A percentile compares a stretch with the other conserved stretches of the same genome.
phyloP scores from a whole-genome alignment of 2,888 invertebrate species.

The Conus canariensis region DNA sequence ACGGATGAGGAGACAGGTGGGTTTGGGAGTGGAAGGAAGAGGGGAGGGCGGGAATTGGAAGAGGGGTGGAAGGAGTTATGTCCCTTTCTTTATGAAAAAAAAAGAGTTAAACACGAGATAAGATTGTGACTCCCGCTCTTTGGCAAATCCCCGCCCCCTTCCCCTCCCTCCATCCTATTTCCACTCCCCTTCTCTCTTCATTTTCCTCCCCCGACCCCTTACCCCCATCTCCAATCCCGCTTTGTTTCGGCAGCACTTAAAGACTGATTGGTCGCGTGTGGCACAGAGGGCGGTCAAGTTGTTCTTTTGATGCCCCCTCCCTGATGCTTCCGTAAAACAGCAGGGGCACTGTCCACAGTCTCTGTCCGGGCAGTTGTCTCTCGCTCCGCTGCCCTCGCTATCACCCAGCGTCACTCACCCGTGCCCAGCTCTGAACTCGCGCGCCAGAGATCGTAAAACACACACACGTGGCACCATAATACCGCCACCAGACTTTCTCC shows the following conservation, averaged over 20 bases:
- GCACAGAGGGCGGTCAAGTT: slow-evolving; percentile 3
- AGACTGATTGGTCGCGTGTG: slow-evolving; percentile 25
- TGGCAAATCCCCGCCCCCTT: not conserved
- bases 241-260: not conserved
- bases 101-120: not conserved
- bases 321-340: slow-evolving; percentile 15
- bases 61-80: not conserved
- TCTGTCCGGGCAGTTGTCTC: not conserved
- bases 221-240: not conserved
- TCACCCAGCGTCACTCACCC: slow-evolving; percentile 4
- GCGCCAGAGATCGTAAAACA: slow-evolving; percentile 16
- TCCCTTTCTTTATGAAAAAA: not conserved
- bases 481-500: not conserved
- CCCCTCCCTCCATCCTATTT: not conserved
- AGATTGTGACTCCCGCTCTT: slow-evolving; percentile 13
- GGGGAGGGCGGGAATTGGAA: not conserved
- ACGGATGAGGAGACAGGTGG: not conserved
- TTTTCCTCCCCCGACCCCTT: not conserved
- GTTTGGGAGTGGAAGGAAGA: not conserved
- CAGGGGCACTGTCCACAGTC: slow-evolving; percentile 1
- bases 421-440: not conserved
- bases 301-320: slow-evolving; percentile 1
- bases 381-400: not conserved
- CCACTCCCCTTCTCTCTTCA: not conserved
- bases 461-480: slow-evolving; percentile 22